These are phyloP conservation scores for Elachura formosa DNA, from an alignment of 2,113 vertebrate genomes.

Conservation along the genomic window DNA sequence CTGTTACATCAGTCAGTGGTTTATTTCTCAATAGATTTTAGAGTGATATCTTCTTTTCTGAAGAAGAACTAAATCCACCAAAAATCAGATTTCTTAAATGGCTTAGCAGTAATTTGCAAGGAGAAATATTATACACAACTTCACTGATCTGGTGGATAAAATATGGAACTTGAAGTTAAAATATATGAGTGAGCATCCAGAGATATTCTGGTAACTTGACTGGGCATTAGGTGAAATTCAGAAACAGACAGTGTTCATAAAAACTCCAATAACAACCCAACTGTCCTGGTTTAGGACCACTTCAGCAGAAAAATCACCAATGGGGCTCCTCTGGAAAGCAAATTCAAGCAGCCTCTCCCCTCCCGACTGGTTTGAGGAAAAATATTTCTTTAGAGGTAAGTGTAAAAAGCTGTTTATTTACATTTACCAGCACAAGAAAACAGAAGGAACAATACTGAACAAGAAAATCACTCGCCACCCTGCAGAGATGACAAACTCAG, in stretches of 20 bases:
- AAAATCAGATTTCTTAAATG: background rate
- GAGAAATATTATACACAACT: background rate
- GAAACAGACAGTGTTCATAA: background rate
- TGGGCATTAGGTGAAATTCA: background rate
- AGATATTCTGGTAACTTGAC: background rate
- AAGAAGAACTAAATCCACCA: background rate
- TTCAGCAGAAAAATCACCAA: too few relatives aligned
- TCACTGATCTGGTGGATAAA: background rate
- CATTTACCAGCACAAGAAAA: too few relatives aligned
- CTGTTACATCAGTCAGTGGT: background rate
- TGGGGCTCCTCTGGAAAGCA: too few relatives aligned
- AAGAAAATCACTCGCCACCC: too few relatives aligned
- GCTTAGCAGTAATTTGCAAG: background rate
- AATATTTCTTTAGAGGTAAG: too few relatives aligned
- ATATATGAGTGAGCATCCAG: background rate
- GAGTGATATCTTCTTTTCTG: background rate
- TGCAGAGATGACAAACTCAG: too few relatives aligned
- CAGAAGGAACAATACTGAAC: too few relatives aligned
- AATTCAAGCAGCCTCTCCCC: too few relatives aligned
- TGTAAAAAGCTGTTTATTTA: too few relatives aligned
- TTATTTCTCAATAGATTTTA: background rate
- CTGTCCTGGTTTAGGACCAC: too few relatives aligned
- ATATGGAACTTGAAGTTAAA: background rate
- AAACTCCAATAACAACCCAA: background rate
- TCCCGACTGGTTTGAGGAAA: too few relatives aligned